Conservation (phyloP, 2,113 vertebrate species). For the Vulpes lagopus region DNA sequence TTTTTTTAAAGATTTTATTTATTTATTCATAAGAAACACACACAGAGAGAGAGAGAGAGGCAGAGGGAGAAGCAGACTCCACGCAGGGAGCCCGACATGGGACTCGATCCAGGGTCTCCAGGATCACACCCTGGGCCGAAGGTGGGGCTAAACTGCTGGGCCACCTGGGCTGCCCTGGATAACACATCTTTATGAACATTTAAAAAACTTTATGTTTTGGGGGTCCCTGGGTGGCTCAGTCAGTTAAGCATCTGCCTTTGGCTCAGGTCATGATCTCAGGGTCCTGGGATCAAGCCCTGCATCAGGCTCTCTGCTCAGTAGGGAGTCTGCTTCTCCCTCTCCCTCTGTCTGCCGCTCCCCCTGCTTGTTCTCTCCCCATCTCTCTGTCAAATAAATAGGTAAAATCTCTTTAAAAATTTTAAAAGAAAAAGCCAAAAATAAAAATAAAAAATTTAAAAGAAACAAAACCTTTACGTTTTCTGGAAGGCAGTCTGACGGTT, state of each 20-base stretch:
- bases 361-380: neutral
- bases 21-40: no score
- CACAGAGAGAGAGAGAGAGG: no score
- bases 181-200: neutral
- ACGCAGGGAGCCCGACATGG: neutral
- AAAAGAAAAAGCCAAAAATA: neutral
- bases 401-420: neutral
- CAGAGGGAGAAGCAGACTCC: neutral
- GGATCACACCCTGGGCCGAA: neutral
- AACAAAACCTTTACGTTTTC: no score
- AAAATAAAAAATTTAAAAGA: no score
- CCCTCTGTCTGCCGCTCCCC: neutral
- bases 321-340: neutral
- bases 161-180: neutral
- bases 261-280: neutral
- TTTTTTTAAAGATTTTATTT: neutral
- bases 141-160: neutral
- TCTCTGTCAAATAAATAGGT: neutral
- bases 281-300: neutral
- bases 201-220: neutral
- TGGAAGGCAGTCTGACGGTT: neutral
- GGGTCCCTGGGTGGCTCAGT: neutral
- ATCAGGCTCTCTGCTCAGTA: neutral
- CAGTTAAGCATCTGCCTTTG: neutral
- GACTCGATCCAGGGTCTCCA: neutral